These are phyloP conservation scores for Ophonus ardosiacus DNA, from an alignment of 2,888 invertebrate genomes.

Conservation along the genomic window DNA sequence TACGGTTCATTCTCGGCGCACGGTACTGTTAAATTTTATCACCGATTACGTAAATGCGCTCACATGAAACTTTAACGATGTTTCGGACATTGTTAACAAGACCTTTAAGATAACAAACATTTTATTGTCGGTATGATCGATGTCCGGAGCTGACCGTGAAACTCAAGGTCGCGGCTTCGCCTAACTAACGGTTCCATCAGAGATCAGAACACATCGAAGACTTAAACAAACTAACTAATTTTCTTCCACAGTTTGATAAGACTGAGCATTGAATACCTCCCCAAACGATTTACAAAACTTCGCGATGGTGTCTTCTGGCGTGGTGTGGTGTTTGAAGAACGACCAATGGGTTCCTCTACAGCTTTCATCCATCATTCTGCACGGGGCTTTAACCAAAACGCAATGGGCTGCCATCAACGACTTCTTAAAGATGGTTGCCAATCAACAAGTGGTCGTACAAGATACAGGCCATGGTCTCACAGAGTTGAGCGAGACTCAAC, in stretches of 20 bases:
- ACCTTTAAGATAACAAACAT: constrained; percentile 54
- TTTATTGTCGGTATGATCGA: constrained; percentile 49
- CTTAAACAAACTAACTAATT: constrained; percentile 12
- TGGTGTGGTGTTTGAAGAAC: constrained; percentile 84
- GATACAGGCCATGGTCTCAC: constrained; percentile 72
- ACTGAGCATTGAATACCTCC: constrained; percentile 35
- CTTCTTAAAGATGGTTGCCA: constrained; percentile 82
- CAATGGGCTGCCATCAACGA: constrained; percentile 83
- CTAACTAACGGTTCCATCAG: constrained; percentile 22
- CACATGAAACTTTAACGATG: constrained; percentile 50
- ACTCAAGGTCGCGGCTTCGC: constrained; percentile 15
- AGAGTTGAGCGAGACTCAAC: constrained; percentile 74
- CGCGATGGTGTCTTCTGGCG: constrained; percentile 81
- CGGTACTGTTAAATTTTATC: constrained; percentile 61
- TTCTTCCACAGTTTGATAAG: constrained; percentile 56
- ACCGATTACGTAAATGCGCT: constrained; percentile 57
- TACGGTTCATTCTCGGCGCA: constrained; percentile 54
- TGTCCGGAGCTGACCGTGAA: constrained; percentile 33
- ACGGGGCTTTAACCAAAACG: constrained; percentile 82
- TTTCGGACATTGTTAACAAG: constrained; percentile 57
- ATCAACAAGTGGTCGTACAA: constrained; percentile 81
- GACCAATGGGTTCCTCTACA: constrained; percentile 83
- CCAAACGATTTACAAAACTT: constrained; percentile 70
- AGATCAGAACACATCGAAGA: constrained; percentile 31
- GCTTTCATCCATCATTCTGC: constrained; percentile 82